Base-by-base conservation (phyloP, 2,797 vertebrate genomes). In the Clangula hyemalis region DNA sequence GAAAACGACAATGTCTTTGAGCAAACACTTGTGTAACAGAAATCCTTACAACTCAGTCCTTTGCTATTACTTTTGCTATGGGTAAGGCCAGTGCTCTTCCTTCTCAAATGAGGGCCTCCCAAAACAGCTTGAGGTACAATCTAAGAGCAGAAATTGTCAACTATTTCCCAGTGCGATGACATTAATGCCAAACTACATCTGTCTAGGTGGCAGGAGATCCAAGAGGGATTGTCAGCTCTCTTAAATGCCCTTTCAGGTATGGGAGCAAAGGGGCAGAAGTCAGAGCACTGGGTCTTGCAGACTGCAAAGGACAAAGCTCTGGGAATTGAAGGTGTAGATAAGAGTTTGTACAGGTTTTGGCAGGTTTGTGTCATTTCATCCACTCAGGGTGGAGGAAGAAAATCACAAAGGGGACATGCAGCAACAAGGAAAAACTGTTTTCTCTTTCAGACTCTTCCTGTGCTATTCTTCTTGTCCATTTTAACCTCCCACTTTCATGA, bases 381-480 rank as follows among this genome's bases (percentile, higher is more conserved):
- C 47, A 51, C 22, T 15, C n/a, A 54, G 24, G 53, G 34, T 4
- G 8, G 85, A 87, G 85, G 54, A 91, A 95, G 17, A 87, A 87
- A 82, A 87, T 60, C 88, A 94, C 69, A 86, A 84, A 86, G 38
- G 53, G 68, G 54, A 76, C 85, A 32, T 78, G 93, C 68, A 95
- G 70, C 17, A 58, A 94, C 79, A 93, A 28, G 79, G 77, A 79
- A 94, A 80, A 77, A 22, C 49, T 78, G 18, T 96, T 92, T 87
- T 93, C 45, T 88, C 34, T 93, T 94, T 94, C 81, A 84, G 41
- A 58, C 45, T 90, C 92, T 89, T 87, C 53, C 74, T 90, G 60
- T 87, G 72, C 85, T 94, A 87, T 86, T 94, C 66, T 96, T 74
- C 75, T 90, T 87, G 91, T 95, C 91, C 87, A 71, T 92, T 96